phyloP scores from a whole-genome alignment of 2,888 invertebrate species.

The Rhynchonema sp. region DNA sequence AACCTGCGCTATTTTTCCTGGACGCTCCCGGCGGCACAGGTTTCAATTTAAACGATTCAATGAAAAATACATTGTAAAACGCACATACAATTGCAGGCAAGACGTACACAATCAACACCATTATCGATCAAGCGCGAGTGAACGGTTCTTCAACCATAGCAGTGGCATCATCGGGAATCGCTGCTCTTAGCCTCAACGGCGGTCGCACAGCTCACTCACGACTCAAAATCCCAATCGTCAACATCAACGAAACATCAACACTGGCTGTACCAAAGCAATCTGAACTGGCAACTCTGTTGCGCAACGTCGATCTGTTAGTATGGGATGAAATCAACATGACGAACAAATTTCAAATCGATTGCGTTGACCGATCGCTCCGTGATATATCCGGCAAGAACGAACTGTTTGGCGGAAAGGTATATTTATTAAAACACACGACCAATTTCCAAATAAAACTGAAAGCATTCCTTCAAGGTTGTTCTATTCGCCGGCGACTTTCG shows the following conservation, averaged over 20 bases:
- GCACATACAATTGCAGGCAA: neutral
- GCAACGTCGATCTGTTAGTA: neutral
- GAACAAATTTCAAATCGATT: neutral
- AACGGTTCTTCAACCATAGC: neutral
- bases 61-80: neutral
- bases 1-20: neutral
- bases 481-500: neutral
- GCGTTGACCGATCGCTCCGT: neutral
- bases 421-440: neutral
- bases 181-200: neutral
- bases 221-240: neutral
- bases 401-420: neutral
- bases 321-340: neutral
- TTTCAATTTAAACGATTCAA: no score
- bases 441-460: neutral
- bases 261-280: neutral
- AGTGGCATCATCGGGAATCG: neutral
- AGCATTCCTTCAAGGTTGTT: neutral
- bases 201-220: neutral
- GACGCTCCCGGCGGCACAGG: neutral
- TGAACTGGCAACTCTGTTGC: neutral
- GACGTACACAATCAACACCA: neutral
- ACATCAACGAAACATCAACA: neutral
- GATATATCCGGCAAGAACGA: neutral
- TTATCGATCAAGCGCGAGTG: neutral